phyloP scores from a whole-genome alignment of 2,113 vertebrate genomes.

The Lagenorhynchus albirostris region DNA sequence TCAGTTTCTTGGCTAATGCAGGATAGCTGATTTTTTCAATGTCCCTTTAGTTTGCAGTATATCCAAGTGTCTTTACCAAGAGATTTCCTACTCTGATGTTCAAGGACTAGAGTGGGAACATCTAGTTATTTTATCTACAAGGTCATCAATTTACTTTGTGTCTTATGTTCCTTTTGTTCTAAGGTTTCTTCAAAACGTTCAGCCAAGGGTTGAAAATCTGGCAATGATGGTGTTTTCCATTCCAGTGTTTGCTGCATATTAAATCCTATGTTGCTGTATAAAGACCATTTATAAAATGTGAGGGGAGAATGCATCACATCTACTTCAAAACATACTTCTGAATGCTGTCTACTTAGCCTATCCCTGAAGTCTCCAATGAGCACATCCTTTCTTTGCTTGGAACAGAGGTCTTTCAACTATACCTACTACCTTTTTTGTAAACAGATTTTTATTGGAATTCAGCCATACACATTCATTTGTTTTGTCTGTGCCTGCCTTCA shows the following conservation, averaged over 20 bases:
- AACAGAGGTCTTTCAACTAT: neutral
- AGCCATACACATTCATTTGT: neutral
- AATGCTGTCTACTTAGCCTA: neutral
- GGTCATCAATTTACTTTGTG: neutral
- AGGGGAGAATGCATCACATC: neutral
- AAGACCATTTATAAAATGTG: neutral
- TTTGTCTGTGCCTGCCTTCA: neutral
- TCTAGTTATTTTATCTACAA: neutral
- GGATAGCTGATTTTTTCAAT: neutral
- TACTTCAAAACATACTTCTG: neutral
- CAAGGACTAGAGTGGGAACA: neutral
- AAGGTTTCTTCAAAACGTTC: neutral
- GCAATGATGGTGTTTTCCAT: neutral
- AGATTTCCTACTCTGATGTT: neutral
- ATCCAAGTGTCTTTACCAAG: neutral
- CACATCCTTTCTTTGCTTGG: neutral
- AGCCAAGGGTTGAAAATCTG: neutral
- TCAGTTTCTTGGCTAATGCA: neutral
- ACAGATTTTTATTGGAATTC: neutral
- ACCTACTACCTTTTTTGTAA: neutral
- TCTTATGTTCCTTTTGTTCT: neutral
- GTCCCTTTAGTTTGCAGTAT: neutral
- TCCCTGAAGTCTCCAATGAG: neutral
- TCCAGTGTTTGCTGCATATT: neutral
- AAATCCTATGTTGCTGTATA: neutral